Evolutionary conservation across 2,113 vertebrate genomes (phyloP), one percentile per base, ranked within the genome.

Genomic region (Anoura caudifer): DNA sequence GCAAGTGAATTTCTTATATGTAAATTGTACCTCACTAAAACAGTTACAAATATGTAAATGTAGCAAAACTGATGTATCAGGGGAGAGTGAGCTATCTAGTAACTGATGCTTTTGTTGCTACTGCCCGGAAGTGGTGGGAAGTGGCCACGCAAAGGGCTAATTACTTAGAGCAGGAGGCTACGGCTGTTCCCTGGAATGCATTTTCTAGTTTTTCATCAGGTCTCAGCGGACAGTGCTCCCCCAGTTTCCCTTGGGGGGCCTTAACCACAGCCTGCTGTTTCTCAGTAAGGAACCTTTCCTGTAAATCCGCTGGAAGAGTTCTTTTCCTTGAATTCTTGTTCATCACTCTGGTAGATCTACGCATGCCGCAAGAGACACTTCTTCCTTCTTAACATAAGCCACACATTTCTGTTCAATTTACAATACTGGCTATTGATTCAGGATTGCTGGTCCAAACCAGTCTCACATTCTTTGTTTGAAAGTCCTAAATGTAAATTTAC

Each of bases 301-400:
- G 82, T 86, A 95, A 97, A 84, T 52, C n/a, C 1, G 4, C n/a
- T 10, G 19, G 31, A 86, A 76, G 24, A 11, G 65, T 14, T 91
- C 65, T 95, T 90, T 92, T 89, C 91, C 90, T 92, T 76, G 92
- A 96, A 91, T 61, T 85, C 72, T 15, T n/a, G 45, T 7, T 75
- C 45, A 59, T 75, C 77, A 75, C 33, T 86, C 87, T 28, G 22
- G 47, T 13, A 54, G 85, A 90, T 65, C 10, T 83, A 47, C 1
- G 4, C 41, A 63, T 17, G 73, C 45, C 70, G 22, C 31, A 63
- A 38, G 67, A 9, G 26, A 76, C 87, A 69, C 22, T 10, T 79
- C 52, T 92, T 85, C 41, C 50, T 87, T 95, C 89, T 81, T 82
- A 84, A 82, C 75, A 63, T 31, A 89, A 77, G 47, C n/a, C 36